These are phyloP conservation scores for Neomorphus geoffroyi DNA, from an alignment of 2,797 vertebrate genomes.

Conservation along the genomic window DNA sequence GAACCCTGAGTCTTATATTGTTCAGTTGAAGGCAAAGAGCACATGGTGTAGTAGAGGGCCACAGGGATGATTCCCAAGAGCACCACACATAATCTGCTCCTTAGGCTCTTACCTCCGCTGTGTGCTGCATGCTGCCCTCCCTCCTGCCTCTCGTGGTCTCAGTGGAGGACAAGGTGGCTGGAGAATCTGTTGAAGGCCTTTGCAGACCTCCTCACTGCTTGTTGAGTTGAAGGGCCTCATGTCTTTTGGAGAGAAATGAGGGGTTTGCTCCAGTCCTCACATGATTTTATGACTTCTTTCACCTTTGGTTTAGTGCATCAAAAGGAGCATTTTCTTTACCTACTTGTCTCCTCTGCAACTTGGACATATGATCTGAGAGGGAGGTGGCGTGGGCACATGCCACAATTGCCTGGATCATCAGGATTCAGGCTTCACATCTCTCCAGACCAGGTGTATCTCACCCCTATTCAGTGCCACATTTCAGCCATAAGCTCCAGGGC, in stretches of 20 bases:
- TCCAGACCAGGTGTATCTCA: background rate
- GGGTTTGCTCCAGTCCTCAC: background rate
- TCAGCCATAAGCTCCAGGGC: background rate
- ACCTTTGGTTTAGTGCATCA: background rate
- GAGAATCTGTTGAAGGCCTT: background rate
- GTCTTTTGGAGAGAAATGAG: background rate
- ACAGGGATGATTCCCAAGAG: background rate
- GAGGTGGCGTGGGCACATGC: background rate
- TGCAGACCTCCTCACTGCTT: background rate
- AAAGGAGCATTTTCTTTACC: background rate
- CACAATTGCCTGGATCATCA: background rate
- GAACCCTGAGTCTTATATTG: background rate
- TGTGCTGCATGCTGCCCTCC: rapidly evolving
- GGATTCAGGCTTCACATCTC: background rate
- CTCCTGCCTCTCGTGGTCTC: background rate
- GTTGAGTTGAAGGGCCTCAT: background rate
- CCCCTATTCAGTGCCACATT: background rate
- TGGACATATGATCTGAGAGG: background rate
- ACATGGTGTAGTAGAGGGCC: background rate
- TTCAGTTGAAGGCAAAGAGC: background rate
- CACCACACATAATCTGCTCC: background rate
- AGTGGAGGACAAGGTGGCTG: background rate
- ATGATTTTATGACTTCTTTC: background rate
- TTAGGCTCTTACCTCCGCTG: background rate
- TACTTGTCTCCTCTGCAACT: background rate